Evolutionary conservation across 2,888 invertebrate species (phyloP), one percentile per base, ranked within the genome.

Genomic region (Microdon myrmicae): DNA sequence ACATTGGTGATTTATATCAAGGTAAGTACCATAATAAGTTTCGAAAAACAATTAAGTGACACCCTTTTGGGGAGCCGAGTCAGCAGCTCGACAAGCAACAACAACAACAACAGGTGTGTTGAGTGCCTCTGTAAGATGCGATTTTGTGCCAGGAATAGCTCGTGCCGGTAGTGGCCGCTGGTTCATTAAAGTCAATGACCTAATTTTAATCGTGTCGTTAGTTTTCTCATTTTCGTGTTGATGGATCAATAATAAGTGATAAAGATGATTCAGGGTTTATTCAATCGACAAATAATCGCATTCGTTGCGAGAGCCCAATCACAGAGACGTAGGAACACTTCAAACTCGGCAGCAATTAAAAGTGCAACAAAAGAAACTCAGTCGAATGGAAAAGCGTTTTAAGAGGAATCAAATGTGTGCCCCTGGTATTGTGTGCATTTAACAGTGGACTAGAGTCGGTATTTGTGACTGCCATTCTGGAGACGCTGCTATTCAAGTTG

Each of bases 1-100:
- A 93, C 83, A 96, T 97, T 79, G 97, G 97, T 73, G 97, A 98
- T 83, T 86, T 97, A 71, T 97, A 96, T 71, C 79, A 79, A 73
- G 74, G 79, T 79, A 68, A 73, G 74, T 69, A 28, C 23, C 20
- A 23, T 25, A 53, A 35, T 41, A 3, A 31, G 34, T 39, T 45
- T 23, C 37, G 10, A 6, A 20, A 6, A 19, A 7, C 1, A 17
- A 20, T 25, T 35, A 12, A 10, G 26, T 25, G 19, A 37, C 26
- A 38, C 22, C 38, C 19, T 25, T 9, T 4, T 2, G 37, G 35
- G n/a, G 9, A 23, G 32, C 25, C 22, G n/a, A n/a, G n/a, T n/a
- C n/a, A n/a, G n/a, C n/a, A n/a, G n/a, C n/a, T n/a, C n/a, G n/a
- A n/a, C n/a, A n/a, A n/a, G n/a, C n/a, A n/a, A n/a, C n/a, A n/a